Percentiles rank a stretch among this genome's conserved stretches.
Conservation (phyloP, 2,888 invertebrate species). For the Sipunculus nudus region DNA sequence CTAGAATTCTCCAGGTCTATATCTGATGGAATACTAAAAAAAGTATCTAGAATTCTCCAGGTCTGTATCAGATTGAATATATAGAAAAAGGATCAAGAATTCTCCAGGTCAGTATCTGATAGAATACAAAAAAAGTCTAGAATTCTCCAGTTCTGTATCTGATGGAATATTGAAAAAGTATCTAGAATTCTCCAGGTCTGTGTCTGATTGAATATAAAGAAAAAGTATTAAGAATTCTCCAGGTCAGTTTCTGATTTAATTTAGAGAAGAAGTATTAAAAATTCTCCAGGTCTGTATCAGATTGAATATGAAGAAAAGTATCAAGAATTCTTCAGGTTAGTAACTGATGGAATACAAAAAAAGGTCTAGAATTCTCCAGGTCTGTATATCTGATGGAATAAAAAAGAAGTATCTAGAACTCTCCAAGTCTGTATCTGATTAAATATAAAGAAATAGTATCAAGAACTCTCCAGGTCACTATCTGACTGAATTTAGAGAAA, state of each 20-base stretch:
- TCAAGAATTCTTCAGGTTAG: too few species aligned
- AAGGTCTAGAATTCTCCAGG: too few species aligned
- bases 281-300: slow-evolving; percentile 74
- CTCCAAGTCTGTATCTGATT: slow-evolving; percentile 73
- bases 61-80: slow-evolving; percentile 65
- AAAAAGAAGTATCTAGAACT: slow-evolving; percentile 79
- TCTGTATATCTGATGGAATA: too few species aligned
- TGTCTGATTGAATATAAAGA: background rate
- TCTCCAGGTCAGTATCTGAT: too few species aligned
- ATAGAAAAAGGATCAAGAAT: too few species aligned
- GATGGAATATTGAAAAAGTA: slow-evolving; percentile 79
- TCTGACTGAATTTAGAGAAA: too few species aligned
- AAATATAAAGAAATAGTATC: background rate
- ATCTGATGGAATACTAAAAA: too few species aligned
- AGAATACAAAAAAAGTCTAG: background rate
- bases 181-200: slow-evolving; percentile 77
- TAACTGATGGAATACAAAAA: background rate
- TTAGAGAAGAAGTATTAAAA: slow-evolving; percentile 79
- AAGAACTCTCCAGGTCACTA: too few species aligned
- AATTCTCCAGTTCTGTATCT: too few species aligned
- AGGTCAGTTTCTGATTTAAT: too few species aligned
- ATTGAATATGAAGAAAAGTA: background rate
- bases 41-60: slow-evolving; percentile 80
- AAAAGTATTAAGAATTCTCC: too few species aligned
- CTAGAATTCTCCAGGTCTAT: too few species aligned